Conservation (phyloP, 2,113 vertebrate genomes). For the Sapayoa aenigma region DNA sequence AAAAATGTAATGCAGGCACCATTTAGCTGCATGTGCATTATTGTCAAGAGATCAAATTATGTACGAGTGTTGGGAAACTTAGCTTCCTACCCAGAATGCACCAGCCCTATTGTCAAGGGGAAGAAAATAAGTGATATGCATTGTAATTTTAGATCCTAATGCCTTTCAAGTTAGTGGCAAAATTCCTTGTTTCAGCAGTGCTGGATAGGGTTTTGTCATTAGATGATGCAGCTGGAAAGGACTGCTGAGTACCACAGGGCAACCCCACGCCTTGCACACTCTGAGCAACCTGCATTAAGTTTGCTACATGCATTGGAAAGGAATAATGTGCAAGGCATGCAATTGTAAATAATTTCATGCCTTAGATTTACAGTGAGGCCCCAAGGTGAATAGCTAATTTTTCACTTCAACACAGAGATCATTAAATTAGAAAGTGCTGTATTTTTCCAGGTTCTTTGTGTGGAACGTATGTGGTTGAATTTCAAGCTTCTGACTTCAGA, state of each 20-base stretch:
- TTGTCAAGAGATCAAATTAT: conserved; percentile 58
- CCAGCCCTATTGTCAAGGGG: conserved; percentile 13
- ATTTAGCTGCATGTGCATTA: conserved; percentile 18
- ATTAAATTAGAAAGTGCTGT: conserved; percentile 27
- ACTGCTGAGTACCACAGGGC: not conserved
- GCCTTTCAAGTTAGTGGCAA: conserved; percentile 37
- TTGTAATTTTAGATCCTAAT: conserved; percentile 50
- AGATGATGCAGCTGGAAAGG: conserved; percentile 28
- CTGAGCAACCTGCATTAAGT: not conserved
- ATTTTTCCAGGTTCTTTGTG: not conserved
- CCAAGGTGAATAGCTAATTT: conserved; percentile 33
- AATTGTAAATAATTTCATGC: conserved; percentile 34
- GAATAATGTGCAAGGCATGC: not conserved
- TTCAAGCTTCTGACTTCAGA: conserved; percentile 9
- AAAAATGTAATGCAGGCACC: conserved; percentile 40
- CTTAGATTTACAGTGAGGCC: conserved; percentile 5
- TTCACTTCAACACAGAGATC: conserved; percentile 8
- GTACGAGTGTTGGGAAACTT: conserved; percentile 11
- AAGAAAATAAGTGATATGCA: conserved; percentile 11
- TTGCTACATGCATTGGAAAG: not conserved
- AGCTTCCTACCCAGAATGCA: conserved; percentile 31
- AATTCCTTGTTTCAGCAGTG: conserved; percentile 41
- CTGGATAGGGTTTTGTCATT: not conserved
- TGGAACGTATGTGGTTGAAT: not conserved
- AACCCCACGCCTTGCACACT: not conserved